Base-by-base conservation (phyloP, 2,797 vertebrate genomes). In the Gambelia wislizenii region DNA sequence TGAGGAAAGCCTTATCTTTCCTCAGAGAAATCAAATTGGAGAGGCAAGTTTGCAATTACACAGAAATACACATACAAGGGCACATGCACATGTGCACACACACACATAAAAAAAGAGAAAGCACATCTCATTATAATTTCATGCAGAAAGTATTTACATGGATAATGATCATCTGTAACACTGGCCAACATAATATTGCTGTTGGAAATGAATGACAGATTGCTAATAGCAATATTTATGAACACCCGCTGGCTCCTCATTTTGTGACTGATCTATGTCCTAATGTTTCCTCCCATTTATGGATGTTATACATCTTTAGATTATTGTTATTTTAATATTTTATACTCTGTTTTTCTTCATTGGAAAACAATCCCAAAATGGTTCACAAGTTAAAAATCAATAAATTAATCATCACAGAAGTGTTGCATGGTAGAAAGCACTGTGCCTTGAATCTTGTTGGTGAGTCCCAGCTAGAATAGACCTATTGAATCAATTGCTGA, bases 11-110 rank as follows among this genome's bases (percentile, higher is more conserved):
- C 36, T 67, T 77, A 56, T 70, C 47, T 78, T 82, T 54, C 76
- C 2, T 9, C 70, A 79, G 0, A 79, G 75, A 84, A 89, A 36
- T 27, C 10, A 82, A 94, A 90, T 30, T 61, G 20, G 72, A 42
- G 75, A 83, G 93, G 81, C 10, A 87, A 56, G 56, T n/a, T 1
- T 2, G 75, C 22, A 42, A 20, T 39, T 94, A 87, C 79, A n/a
- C 75, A 83, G 39, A 54, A 69, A 77, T 84, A 30, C 76, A 75
- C 30, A 75, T 10, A 75, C 56, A 67, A 67, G 30, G 30, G 10
- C 30, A 33, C 10, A 33, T 1, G 9, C 2, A 33, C 64, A 67
- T 9, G 33, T 4, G 9, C 27, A 18, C 54, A 56, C 54, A 56
- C 54, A 56, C 54, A 56, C 54, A 56, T 4, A 20, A 1, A 10